A percentile compares a stretch with the other conserved stretches of the same genome.
Conservation (phyloP, 2,797 vertebrate genomes). For the Poecilia wingei region DNA sequence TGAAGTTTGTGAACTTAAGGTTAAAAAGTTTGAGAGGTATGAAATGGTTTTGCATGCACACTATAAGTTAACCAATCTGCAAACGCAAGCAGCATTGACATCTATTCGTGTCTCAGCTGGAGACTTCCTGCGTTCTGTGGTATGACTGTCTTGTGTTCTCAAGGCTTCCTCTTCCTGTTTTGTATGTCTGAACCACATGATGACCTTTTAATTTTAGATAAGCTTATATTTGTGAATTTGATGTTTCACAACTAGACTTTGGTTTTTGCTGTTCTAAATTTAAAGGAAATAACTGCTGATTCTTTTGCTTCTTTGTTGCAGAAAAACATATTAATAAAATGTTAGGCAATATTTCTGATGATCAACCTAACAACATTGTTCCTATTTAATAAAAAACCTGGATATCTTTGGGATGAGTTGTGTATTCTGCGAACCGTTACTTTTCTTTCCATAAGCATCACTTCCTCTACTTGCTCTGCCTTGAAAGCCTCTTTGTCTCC, state of each 20-base stretch:
- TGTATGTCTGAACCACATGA: not conserved
- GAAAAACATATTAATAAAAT: not conserved
- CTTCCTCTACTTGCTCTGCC: not conserved
- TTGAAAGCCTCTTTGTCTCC: no score
- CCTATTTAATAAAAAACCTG: not conserved
- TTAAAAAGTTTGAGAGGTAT: not conserved
- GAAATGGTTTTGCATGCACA: not conserved
- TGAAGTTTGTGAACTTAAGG: not conserved
- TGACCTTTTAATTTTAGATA: not conserved
- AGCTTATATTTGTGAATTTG: not conserved
- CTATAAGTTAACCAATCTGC: not conserved
- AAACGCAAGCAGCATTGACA: not conserved
- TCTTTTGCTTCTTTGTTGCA: not conserved
- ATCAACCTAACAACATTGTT: not conserved
- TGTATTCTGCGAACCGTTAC: no score
- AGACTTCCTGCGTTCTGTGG: not conserved
- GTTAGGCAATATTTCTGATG: not conserved
- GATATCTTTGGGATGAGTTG: not conserved
- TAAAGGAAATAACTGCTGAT: not conserved
- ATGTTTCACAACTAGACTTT: not conserved
- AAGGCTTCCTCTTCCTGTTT: not conserved
- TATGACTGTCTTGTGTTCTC: not conserved
- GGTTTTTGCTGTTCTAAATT: not conserved
- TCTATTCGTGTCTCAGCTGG: not conserved
- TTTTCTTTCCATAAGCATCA: not conserved